Evolutionary conservation across 1,140 invertebrate species (phyloP), one percentile per base, ranked within the genome.

Genomic region (Patella vulgata): DNA sequence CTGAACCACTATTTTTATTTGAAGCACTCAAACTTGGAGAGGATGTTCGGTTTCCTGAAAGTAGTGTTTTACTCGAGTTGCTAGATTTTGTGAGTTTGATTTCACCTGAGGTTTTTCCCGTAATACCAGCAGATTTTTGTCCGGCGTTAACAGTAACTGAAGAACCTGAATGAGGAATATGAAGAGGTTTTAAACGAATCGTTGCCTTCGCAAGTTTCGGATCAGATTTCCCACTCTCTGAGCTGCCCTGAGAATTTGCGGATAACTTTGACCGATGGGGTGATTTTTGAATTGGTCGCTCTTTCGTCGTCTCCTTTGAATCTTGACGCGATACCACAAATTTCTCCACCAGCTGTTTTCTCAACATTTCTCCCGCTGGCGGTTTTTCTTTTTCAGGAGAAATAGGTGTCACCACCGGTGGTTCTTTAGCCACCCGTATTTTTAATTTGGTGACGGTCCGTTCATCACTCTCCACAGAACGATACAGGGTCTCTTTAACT

Each of bases 181-280:
- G 71, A 28, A 82, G 64, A n/a, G 79, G 81, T 63, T 83, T 83
- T 33, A 83, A 59, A 57, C 81, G 77, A n/a, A 83, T 79, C 19
- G 80, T 82, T 23, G 78, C 80, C 68, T 79, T 78, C n/a, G 75
- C 73, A 19, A 83, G 61, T 63, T 82, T 83, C 3, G 76, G 74
- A 48, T 82, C 80, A 3, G 74, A 63, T 63, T 79, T 80, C 39
- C 60, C 70, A 1, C 59, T 68, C 8, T 71, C 59, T 14, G 55
- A 67, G 25, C 70, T 63, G 51, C 65, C 66, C 14, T 68, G 66
- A 44, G 66, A 66, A 40, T 50, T 68, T 27, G 42, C 39, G 12
- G 60, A 50, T 19, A 48, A 39, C n/a, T 54, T 57, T 31, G 53
- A 25, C 23, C 25, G 25, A 51, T 63, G 63, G 21, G 59, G 51